These are phyloP conservation scores for Ditula angustiorana DNA, from an alignment of 2,888 invertebrate genomes.

Conservation along the genomic window DNA sequence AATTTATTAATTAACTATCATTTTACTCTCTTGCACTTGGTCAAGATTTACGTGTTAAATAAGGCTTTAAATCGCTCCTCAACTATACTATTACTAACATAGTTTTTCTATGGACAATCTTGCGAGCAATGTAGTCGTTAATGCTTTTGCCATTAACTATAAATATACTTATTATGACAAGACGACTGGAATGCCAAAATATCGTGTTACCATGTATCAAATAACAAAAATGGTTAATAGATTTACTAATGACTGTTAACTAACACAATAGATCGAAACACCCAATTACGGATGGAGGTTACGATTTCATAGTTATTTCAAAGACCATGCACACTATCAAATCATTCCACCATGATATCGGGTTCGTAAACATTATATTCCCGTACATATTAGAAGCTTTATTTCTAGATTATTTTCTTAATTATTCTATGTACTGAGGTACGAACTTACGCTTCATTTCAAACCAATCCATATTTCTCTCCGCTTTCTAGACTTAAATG, in stretches of 20 bases:
- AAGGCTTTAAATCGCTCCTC: too few relatives aligned
- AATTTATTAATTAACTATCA: too few relatives aligned
- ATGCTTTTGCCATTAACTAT: conserved; percentile 38
- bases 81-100: background rate
- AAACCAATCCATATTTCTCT: too few relatives aligned
- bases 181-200: conserved; percentile 62
- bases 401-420: too few relatives aligned
- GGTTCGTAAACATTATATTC: too few relatives aligned
- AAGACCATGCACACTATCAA: background rate
- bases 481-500: too few relatives aligned
- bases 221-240: conserved; percentile 14
- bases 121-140: conserved; percentile 17
- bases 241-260: background rate
- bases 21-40: too few relatives aligned
- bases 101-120: conserved; percentile 2
- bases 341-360: too few relatives aligned
- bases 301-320: background rate
- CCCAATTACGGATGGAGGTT: background rate
- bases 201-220: conserved; percentile 53
- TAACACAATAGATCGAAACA: background rate
- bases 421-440: too few relatives aligned
- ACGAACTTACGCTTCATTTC: too few relatives aligned
- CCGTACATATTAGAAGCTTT: too few relatives aligned
- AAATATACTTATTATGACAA: conserved; percentile 40
- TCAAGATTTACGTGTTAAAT: too few relatives aligned